phyloP scores from a whole-genome alignment of 2,113 vertebrate species.

The Antechinus flavipes region DNA sequence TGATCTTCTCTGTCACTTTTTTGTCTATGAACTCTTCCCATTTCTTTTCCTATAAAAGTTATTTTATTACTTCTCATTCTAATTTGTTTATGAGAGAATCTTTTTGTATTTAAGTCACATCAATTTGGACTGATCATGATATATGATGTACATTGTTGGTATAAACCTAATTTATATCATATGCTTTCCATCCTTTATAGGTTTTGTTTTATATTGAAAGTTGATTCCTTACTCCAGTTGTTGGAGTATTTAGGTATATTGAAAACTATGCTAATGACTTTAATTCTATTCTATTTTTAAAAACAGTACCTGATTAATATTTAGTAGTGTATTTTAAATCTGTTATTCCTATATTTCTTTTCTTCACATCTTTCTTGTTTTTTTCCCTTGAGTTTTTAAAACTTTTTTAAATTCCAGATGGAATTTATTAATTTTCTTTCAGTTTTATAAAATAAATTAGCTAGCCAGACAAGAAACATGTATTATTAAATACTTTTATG shows the following conservation, averaged over 20 bases:
- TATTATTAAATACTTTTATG: neutral
- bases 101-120: neutral
- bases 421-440: neutral
- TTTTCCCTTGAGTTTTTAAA: neutral
- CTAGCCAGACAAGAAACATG: neutral
- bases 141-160: neutral
- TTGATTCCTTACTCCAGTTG: neutral
- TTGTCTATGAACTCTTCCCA: no score
- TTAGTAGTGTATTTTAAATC: neutral
- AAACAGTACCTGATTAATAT: neutral
- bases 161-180: neutral
- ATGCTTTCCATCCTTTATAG: neutral
- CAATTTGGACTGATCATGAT: neutral
- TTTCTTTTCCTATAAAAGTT: no score
- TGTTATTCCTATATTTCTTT: neutral
- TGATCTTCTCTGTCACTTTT: no score
- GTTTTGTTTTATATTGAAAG: neutral
- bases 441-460: no score
- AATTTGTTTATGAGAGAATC: neutral
- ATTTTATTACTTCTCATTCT: no score
- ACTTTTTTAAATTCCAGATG: neutral
- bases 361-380: neutral
- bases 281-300: neutral
- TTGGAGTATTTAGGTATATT: neutral
- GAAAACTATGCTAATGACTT: neutral